phyloP scores from a whole-genome alignment of 2,113 vertebrate genomes.

The Piprites chloris region DNA sequence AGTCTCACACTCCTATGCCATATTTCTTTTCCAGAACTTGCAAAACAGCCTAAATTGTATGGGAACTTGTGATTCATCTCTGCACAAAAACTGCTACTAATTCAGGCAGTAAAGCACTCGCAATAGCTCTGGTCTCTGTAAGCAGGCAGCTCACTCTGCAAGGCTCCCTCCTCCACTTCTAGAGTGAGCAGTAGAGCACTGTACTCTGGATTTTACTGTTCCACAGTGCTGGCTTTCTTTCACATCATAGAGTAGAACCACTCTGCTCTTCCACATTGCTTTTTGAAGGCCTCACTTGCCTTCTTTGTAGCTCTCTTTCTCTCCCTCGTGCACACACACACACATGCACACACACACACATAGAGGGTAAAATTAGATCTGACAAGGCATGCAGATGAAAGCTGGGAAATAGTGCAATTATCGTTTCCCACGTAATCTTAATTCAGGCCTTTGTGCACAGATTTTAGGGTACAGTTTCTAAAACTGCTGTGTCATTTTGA shows the following conservation, averaged over 20 bases:
- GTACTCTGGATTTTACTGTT: background rate
- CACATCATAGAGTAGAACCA: background rate
- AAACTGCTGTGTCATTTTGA: background rate
- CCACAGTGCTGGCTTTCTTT: background rate
- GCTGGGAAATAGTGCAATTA: slow-evolving; percentile 30
- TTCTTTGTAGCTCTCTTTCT: background rate
- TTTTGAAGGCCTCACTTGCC: background rate
- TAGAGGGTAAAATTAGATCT: slow-evolving; percentile 17
- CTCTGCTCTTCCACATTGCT: background rate
- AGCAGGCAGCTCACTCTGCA: background rate
- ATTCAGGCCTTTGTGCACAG: background rate
- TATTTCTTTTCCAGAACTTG: background rate
- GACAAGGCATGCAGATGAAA: slow-evolving; percentile 19
- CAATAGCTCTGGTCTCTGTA: background rate
- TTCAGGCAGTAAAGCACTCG: background rate
- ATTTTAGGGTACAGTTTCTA: background rate
- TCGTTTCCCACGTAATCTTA: background rate
- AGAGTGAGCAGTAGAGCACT: background rate
- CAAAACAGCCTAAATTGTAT: background rate
- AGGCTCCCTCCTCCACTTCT: background rate
- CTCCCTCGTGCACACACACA: background rate
- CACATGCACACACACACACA: background rate
- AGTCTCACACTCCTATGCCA: background rate
- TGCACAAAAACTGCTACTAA: background rate
- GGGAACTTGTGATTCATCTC: background rate